Percentiles rank a stretch among this genome's conserved stretches.
Conservation (phyloP, 2,113 vertebrate genomes). For the Psammodynastes pulverulentus region DNA sequence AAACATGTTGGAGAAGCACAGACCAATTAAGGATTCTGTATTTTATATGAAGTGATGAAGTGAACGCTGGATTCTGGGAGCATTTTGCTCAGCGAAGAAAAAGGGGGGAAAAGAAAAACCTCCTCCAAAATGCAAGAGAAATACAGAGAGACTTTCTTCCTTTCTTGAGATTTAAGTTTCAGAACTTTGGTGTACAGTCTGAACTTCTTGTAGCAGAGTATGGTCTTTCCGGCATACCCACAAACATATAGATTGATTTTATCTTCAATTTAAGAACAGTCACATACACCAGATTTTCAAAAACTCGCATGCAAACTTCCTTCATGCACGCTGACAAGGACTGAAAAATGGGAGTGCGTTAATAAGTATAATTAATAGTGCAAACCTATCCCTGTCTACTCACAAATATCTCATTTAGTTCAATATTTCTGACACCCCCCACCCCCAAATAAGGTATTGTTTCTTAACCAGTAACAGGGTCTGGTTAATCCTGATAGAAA, state of each 20-base stretch:
- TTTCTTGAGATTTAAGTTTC: fast-evolving
- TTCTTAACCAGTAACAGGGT: background rate
- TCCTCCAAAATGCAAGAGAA: conserved; percentile 8
- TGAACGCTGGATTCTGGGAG: conserved; percentile 70
- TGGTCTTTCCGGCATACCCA: background rate
- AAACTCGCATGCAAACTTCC: background rate
- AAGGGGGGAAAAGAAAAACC: background rate
- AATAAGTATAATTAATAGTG: background rate
- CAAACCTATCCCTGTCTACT: background rate
- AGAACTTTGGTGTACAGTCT: background rate
- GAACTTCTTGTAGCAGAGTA: background rate
- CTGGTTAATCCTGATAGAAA: background rate
- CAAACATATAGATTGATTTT: background rate
- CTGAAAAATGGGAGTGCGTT: background rate
- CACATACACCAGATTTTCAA: background rate
- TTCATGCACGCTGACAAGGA: background rate
- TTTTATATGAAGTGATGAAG: conserved; percentile 87
- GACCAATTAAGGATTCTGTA: conserved; percentile 97
- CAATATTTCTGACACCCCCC: background rate
- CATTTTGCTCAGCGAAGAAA: conserved; percentile 58
- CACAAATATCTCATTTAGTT: background rate
- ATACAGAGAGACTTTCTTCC: background rate
- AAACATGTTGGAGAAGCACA: conserved; percentile 96
- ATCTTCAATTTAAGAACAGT: background rate
- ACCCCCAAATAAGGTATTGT: background rate